Evolutionary conservation across 2,888 invertebrate genomes (phyloP).

Genomic region (Disparrhopalites patrizii): DNA sequence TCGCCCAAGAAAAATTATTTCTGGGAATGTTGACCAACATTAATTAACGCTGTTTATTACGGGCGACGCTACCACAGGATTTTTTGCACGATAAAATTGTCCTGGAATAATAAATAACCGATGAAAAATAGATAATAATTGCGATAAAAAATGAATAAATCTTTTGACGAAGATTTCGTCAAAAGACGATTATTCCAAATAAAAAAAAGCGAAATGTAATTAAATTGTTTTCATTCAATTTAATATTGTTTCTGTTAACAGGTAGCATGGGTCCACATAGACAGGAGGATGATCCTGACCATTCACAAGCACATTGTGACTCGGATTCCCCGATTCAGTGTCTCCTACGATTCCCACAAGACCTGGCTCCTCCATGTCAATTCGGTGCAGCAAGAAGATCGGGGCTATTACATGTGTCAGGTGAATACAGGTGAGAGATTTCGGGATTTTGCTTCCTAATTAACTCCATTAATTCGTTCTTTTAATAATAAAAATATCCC

Average conservation of each 20-base stretch:
- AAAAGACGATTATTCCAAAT: not conserved
- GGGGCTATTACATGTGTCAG: conserved; percentile 82
- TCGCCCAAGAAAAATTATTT: too few species aligned
- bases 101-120: too few species aligned
- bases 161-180: not conserved
- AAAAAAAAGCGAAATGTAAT: not conserved
- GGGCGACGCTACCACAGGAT: too few species aligned
- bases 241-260: conserved; percentile 53
- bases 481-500: too few species aligned
- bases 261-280: conserved; percentile 95
- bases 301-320: conserved; percentile 89
- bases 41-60: too few species aligned
- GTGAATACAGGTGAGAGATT: conserved; percentile 60
- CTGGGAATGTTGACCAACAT: too few species aligned
- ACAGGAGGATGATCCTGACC: conserved; percentile 87
- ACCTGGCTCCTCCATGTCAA: conserved; percentile 87
- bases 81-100: too few species aligned
- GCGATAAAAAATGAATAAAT: too few species aligned
- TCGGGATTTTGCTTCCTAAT: too few species aligned
- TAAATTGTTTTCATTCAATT: not conserved
- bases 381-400: conserved; percentile 84
- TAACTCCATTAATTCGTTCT: too few species aligned
- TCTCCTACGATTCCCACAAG: conserved; percentile 86
- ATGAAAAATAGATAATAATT: too few species aligned
- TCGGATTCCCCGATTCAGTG: conserved; percentile 82